Conservation (phyloP, 1,140 invertebrate genomes). For the Pseudobourletiella spinata region DNA sequence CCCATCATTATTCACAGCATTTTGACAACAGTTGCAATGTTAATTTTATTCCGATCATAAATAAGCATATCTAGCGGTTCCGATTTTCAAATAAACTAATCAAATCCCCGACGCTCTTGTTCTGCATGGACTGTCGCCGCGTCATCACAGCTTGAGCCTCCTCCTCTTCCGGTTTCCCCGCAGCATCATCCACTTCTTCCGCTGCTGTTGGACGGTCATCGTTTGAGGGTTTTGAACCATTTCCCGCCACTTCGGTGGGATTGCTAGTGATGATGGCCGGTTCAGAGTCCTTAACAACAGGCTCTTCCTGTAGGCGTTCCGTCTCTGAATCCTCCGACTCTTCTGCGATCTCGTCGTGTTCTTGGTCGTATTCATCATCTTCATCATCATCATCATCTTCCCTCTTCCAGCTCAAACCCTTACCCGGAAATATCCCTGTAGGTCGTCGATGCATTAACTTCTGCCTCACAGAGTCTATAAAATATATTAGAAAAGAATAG, state of each 20-base stretch:
- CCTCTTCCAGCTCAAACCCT: background rate
- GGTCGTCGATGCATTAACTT: background rate
- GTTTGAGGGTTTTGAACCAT: background rate
- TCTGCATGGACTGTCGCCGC: background rate
- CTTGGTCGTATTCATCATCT: background rate
- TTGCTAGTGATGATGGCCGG: too few species aligned
- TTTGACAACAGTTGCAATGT: too few species aligned
- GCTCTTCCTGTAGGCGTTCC: too few species aligned
- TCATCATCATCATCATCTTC: background rate
- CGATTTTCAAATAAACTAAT: background rate
- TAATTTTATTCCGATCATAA: too few species aligned
- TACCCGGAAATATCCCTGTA: background rate
- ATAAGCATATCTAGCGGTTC: too few species aligned
- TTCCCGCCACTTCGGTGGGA: background rate
- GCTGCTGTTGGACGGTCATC: too few species aligned
- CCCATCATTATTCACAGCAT: too few species aligned
- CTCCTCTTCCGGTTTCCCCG: background rate
- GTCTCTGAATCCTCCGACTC: too few species aligned
- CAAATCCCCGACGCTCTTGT: background rate
- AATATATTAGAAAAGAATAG: background rate
- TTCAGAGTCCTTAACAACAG: too few species aligned
- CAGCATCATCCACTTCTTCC: background rate
- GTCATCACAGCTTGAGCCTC: background rate
- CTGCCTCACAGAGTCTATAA: background rate
- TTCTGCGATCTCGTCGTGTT: too few species aligned